Percentiles rank a stretch among this genome's conserved stretches.
Conservation (phyloP, 2,113 vertebrate species). For the Eurypyga helias region DNA sequence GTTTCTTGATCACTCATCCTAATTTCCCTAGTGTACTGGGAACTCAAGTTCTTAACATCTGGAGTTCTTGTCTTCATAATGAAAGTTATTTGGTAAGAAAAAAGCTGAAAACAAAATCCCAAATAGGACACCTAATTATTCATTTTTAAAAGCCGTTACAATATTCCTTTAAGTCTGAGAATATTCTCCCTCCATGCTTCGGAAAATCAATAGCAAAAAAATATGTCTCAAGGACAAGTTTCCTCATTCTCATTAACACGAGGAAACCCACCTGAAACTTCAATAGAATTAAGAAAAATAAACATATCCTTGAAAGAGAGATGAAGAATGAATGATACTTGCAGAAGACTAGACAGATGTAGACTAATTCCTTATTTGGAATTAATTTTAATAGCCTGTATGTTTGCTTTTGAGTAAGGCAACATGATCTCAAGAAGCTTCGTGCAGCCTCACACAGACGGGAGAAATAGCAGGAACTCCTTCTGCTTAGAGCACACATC, state of each 20-base stretch:
- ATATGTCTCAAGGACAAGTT: neutral
- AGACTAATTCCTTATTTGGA: neutral
- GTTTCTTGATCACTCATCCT: neutral
- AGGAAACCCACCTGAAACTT: neutral
- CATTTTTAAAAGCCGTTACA: neutral
- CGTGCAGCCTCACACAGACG: neutral
- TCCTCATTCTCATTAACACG: neutral
- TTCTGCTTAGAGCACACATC: neutral
- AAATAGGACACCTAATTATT: neutral
- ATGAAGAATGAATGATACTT: neutral
- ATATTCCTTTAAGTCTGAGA: neutral
- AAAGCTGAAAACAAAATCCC: neutral
- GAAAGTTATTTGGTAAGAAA: neutral
- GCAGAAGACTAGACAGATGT: neutral
- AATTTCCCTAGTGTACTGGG: constrained; percentile 19
- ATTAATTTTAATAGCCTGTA: neutral
- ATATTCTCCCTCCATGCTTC: neutral
- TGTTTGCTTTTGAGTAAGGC: neutral
- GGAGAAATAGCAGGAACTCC: neutral
- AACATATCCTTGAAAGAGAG: neutral
- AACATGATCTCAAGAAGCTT: neutral
- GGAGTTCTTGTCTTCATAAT: neutral
- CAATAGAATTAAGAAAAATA: neutral
- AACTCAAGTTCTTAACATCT: constrained; percentile 13
- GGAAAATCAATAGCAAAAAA: neutral